Evolutionary conservation across 2,888 invertebrate species (phyloP).

Genomic region (Synergus gifuensis): DNA sequence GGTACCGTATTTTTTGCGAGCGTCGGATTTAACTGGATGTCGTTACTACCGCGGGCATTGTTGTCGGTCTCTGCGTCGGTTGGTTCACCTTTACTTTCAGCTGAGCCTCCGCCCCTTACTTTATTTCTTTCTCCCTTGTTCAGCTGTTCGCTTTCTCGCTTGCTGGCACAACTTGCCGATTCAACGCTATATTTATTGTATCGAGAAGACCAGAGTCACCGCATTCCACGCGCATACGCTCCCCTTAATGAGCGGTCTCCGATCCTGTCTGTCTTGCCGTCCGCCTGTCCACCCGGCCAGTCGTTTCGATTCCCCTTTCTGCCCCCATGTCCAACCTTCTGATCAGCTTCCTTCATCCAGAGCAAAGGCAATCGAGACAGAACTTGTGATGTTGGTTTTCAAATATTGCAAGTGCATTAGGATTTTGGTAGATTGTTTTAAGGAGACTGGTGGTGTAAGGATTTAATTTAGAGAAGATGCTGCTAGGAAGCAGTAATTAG

Average conservation of each 20-base stretch:
- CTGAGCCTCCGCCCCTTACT: conserved; percentile 51
- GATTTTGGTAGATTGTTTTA: background rate
- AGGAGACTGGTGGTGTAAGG: background rate
- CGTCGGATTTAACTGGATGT: conserved; percentile 73
- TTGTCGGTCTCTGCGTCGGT: conserved; percentile 63
- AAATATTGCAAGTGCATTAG: background rate
- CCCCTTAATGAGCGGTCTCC: conserved; percentile 76
- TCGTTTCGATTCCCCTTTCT: conserved; percentile 54
- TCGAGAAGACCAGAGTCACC: conserved; percentile 67
- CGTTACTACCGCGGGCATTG: conserved; percentile 65
- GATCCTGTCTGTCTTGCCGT: conserved; percentile 73
- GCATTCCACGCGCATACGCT: conserved; percentile 75
- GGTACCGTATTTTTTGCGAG: conserved; percentile 57
- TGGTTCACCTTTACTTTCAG: conserved; percentile 63
- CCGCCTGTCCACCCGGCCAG: conserved; percentile 62
- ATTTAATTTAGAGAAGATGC: background rate
- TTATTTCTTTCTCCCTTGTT: conserved; percentile 53
- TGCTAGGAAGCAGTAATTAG: background rate
- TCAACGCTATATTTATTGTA: conserved; percentile 75
- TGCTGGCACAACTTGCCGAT: conserved; percentile 54
- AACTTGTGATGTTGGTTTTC: background rate
- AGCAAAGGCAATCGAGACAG: background rate
- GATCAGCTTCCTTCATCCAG: conserved; percentile 37
- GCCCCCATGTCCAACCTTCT: conserved; percentile 49
- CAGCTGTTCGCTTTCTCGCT: conserved; percentile 57